Percentiles rank a stretch among this genome's conserved stretches.
phyloP scores from a whole-genome alignment of 2,888 invertebrate species.

The Neuroscelio doddi region DNA sequence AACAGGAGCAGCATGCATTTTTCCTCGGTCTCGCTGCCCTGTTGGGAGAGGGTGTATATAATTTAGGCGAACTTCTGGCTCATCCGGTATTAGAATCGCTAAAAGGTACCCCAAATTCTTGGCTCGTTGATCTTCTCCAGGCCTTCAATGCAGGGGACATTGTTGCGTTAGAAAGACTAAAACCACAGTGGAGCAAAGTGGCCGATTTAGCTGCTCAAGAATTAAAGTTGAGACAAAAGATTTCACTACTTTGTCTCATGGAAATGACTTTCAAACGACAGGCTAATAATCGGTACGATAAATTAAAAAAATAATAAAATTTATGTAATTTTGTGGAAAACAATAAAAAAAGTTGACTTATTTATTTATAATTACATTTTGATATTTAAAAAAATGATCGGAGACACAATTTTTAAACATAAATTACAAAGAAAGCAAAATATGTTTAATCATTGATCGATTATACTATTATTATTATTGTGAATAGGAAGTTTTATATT shows the following conservation, averaged over 20 bases:
- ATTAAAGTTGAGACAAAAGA: slow-evolving; percentile 89
- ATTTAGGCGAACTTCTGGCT: slow-evolving; percentile 95
- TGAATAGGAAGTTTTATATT: too few species aligned
- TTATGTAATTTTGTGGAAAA: too few species aligned
- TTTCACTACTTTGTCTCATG: slow-evolving; percentile 96
- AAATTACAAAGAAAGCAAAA: too few species aligned
- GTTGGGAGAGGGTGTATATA: slow-evolving; percentile 95
- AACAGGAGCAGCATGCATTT: slow-evolving; percentile 87
- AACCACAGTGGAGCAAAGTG: slow-evolving; percentile 83
- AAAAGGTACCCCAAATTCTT: slow-evolving; percentile 85
- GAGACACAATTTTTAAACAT: too few species aligned
- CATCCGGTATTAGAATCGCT: slow-evolving; percentile 94
- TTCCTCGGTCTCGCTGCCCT: slow-evolving; percentile 95
- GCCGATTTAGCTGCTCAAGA: slow-evolving; percentile 90
- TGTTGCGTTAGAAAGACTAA: slow-evolving; percentile 79
- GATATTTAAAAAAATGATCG: too few species aligned
- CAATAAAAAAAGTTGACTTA: too few species aligned
- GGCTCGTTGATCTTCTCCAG: slow-evolving; percentile 89
- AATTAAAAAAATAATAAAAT: slow-evolving; percentile 1
- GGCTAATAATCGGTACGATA: slow-evolving; percentile 82
- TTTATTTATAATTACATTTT: background rate
- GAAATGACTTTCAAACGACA: slow-evolving; percentile 98
- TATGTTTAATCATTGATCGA: too few species aligned
- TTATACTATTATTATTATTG: too few species aligned
- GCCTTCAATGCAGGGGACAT: slow-evolving; percentile 92